Evolutionary conservation across 2,888 invertebrate species (phyloP), one percentile per base, ranked within the genome.

Genomic region (Drosophila kokeensis): DNA sequence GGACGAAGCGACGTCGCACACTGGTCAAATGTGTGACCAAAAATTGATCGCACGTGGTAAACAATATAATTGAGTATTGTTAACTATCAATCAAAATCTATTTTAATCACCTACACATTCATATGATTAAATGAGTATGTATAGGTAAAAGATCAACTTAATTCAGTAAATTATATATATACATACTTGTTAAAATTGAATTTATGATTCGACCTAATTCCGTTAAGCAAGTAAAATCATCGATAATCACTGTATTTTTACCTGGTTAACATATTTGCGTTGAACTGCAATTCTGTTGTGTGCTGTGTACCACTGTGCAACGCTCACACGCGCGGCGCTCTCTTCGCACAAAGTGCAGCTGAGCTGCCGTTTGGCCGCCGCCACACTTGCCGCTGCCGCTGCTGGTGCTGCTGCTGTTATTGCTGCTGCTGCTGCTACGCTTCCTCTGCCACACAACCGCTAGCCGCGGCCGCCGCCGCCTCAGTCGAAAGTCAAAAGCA

Each of bases 401-500:
- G 59, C 61, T 74, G 69, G 58, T 73, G 65, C 71, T 59, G 60
- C 53, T 63, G 52, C 63, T 74, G 58, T 66, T 69, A 71, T 69
- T 83, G 70, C 74, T 75, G 80, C 81, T 82, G 72, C 79, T 81
- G 76, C 82, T 76, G 77, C 81, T 82, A 79, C 82, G 80, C 83
- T 82, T 82, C 87, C 83, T 83, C 83, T 86, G 88, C 90, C 81
- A 88, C 79, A 87, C 89, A 80, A 79, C 82, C 83, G 82, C 85
- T 73, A 84, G 79, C 83, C 76, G 76, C 86, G 70, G 81, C 86
- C 73, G 82, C 83, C 80, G 86, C 90, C 81, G 85, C 86, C 90
- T 89, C 90, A 87, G 87, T 87, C 87, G 87, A 87, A 87, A 87
- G 87, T 89, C 87, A 90, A 87, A 87, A 87, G 87, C 90, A 87